Evolutionary conservation across 2,888 invertebrate species (phyloP), one percentile per base, ranked within the genome.

Genomic region (Cordilura impudica): DNA sequence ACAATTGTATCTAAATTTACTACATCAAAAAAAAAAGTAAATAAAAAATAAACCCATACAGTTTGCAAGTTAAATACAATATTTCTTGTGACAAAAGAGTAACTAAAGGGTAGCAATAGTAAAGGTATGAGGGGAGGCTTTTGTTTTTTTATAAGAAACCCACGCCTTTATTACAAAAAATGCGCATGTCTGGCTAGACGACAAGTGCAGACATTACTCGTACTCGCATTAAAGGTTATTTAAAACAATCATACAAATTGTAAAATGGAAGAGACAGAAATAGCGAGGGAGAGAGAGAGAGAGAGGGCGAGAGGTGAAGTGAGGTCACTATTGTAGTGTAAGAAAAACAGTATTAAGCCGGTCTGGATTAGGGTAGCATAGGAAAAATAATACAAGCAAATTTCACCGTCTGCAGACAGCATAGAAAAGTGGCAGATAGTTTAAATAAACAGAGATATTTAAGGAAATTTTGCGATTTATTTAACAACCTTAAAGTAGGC

Each of bases 331-430:
- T 66, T 60, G 51, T 35, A 23, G n/a, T 1, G 58, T 18, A 14
- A 31, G 29, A 29, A 47, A 47, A 4, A n/a, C n/a, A 23, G 23
- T 14, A 29, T 26, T 26, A 26, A 72, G 12, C 16, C 39, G 65
- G 56, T 18, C 39, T 18, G 43, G 61, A 35, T 78, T 78, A 60
- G 60, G 70, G 65, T 74, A 74, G 74, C 65, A 47, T 69, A 78
- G 73, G 39, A 29, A 35, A 66, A 53, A 39, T 26, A 35, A 14
- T 21, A n/a, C 58, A 53, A 6, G 26, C 23, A 14, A 58, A 56
- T 63, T 19, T 51, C 10, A 12, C 23, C 51, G 12, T n/a, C 21
- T 8, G n/a, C 49, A 51, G 19, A 51, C 49, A 51, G 4, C 49
- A 51, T 2, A 51, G 6, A n/a, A 21, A 23, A 51, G 23, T 51